A percentile compares a stretch with the other conserved stretches of the same genome.
Evolutionary conservation across 2,888 invertebrate genomes (phyloP).

Genomic region (Ophioninae sp.): DNA sequence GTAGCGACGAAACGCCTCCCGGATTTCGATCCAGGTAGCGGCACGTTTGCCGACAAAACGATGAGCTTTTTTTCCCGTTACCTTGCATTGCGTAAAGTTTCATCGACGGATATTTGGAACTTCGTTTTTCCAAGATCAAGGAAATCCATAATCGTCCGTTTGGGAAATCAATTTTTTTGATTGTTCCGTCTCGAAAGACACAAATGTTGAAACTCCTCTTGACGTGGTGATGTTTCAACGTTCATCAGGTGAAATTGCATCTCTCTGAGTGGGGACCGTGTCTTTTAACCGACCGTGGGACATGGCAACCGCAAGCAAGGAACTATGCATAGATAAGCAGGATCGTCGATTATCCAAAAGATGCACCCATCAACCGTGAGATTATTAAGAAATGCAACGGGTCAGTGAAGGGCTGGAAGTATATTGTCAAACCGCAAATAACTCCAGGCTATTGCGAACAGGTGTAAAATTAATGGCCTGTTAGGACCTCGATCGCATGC

Average conservation of each 20-base stretch:
- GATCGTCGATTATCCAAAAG: constrained; percentile 32
- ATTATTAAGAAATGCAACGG: neutral
- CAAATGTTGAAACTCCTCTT: neutral
- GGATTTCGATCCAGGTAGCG: constrained; percentile 16
- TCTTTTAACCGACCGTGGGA: constrained; percentile 30
- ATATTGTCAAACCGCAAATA: constrained; percentile 31
- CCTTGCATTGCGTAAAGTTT: neutral
- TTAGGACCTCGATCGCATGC: constrained; percentile 49
- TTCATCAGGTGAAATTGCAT: neutral
- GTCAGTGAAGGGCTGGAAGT: neutral
- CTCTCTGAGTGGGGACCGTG: neutral
- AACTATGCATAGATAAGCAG: constrained; percentile 48
- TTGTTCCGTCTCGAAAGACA: neutral
- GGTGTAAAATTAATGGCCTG: constrained; percentile 74
- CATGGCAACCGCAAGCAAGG: constrained; percentile 18
- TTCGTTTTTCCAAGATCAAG: neutral
- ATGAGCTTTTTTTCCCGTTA: neutral
- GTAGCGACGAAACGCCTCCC: constrained; percentile 34
- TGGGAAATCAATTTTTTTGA: neutral
- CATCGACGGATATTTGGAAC: neutral
- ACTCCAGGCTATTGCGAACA: constrained; percentile 17
- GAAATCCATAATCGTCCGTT: neutral
- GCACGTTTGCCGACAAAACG: neutral
- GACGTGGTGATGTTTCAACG: neutral
- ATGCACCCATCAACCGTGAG: constrained; percentile 22